Evolutionary conservation across 2,113 vertebrate genomes (phyloP).

Genomic region (Poeciliopsis retropinna): DNA sequence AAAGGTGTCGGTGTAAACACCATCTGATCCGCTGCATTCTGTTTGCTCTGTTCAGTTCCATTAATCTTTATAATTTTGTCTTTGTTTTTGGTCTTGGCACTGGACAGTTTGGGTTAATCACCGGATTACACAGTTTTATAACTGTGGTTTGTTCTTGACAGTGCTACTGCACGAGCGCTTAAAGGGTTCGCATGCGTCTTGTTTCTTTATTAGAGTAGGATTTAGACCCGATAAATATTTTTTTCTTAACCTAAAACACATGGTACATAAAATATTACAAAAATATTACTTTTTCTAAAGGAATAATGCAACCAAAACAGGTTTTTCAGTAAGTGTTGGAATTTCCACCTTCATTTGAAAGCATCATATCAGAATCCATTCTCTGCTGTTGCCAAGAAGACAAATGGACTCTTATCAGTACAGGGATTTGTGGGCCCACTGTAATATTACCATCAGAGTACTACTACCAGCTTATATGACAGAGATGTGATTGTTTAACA

Average conservation of each 20-base stretch:
- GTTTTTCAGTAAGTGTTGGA: background rate
- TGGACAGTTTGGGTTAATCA: background rate
- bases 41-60: background rate
- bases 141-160: background rate
- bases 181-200: background rate
- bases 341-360: background rate
- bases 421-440: background rate
- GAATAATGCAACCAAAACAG: background rate
- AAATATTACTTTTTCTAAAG: background rate
- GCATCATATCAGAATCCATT: background rate
- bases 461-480: too few relatives aligned
- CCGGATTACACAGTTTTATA: background rate
- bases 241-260: background rate
- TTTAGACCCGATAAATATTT: background rate
- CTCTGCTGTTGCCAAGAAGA: background rate
- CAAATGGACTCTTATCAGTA: background rate
- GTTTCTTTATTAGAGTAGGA: background rate
- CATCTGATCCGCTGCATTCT: slow-evolving; percentile 13
- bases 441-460: background rate
- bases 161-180: background rate
- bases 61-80: background rate
- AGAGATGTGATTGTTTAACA: too few relatives aligned
- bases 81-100: too few relatives aligned
- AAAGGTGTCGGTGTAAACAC: slow-evolving; percentile 24
- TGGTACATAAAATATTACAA: background rate